Conservation (phyloP, 2,888 invertebrate genomes). For the Stenchaetothrips biformis region DNA sequence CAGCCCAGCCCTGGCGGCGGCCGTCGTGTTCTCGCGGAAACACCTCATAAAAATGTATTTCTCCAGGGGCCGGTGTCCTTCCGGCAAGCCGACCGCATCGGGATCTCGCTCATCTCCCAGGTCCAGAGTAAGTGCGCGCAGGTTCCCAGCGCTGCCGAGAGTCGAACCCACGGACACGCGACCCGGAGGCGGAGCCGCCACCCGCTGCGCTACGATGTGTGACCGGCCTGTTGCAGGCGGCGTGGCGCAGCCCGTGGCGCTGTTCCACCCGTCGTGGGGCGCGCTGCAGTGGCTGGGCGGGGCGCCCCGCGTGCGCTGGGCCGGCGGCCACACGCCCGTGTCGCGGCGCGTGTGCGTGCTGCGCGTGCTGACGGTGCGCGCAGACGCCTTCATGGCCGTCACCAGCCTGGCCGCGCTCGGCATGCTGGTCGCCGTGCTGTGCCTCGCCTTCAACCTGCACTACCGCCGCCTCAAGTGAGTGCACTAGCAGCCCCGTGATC, state of each 20-base stretch:
- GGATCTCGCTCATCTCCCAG: conserved; percentile 81
- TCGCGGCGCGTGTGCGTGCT: conserved; percentile 71
- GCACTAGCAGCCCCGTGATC: not conserved
- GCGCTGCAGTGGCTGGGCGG: conserved; percentile 58
- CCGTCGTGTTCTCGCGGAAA: conserved; percentile 26
- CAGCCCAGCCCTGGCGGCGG: not conserved
- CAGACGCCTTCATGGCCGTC: conserved; percentile 68
- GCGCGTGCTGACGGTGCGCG: conserved; percentile 70
- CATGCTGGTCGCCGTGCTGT: conserved; percentile 66
- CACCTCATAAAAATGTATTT: conserved; percentile 36
- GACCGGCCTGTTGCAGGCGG: conserved; percentile 53
- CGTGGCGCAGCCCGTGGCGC: conserved; percentile 65
- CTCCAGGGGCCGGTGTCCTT: conserved; percentile 84
- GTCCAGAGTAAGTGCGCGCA: conserved; percentile 63
- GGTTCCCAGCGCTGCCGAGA: too few species aligned
- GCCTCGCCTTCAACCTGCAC: conserved; percentile 76
- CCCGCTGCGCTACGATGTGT: not conserved
- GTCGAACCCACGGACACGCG: too few species aligned
- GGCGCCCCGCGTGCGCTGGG: conserved; percentile 65
- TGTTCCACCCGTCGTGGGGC: conserved; percentile 57
- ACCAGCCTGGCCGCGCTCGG: conserved; percentile 69
- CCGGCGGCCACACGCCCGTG: conserved; percentile 73
- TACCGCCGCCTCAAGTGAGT: conserved; percentile 74
- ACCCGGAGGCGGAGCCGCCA: too few species aligned
- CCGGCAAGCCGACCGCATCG: conserved; percentile 80